Base-by-base conservation (phyloP, 2,113 vertebrate species). In the Sylvicapra grimmia region DNA sequence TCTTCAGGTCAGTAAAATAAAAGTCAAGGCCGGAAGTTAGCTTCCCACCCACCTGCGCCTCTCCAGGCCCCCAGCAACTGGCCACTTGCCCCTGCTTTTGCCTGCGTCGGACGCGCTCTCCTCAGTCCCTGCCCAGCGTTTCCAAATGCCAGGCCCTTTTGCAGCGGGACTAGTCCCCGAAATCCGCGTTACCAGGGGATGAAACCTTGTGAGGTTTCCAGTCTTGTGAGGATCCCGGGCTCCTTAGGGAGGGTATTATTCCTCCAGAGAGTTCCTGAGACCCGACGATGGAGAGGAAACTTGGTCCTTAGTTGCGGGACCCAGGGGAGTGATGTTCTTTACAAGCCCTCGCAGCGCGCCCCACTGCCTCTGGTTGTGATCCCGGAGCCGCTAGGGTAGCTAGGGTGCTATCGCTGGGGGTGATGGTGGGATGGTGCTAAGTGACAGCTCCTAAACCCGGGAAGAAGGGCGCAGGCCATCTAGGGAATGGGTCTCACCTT, bases 401-500 rank as follows among this genome's bases (percentile, higher is more conserved):
- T 7, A 7, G 51, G 49, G 29, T 21, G 40, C 56, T 29, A 6
- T 10, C 18, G 3, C 13, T 2, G 54, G 86, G 82, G 44, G 25
- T 77, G 72, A 27, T 25, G 75, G 36, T 75, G 72, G 72, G 72
- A 72, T 72, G 40, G 75, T 49, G 51, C 59, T 31, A 44, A 10
- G 89, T 10, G 61, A 68, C 75, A 29, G 58, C 47, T 91, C 63
- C 15, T 12, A 3, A 44, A 75, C 56, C 85, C 23, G 1, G 59
- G 19, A 59, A 21, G 68, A 68, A 44, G 0, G 9, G 44, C 27
- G 11, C 4, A 19, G 31, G 49, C 82, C 49, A 9, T 21, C 36
- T 3, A 2, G 5, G 56, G 23, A 21, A 33, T 4, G 6, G 14
- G 36, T 9, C 98, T 98, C 98, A 99, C 99, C 99, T 99, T 99